Conservation (phyloP, 1,140 invertebrate species). For the Hycleus cichorii region DNA sequence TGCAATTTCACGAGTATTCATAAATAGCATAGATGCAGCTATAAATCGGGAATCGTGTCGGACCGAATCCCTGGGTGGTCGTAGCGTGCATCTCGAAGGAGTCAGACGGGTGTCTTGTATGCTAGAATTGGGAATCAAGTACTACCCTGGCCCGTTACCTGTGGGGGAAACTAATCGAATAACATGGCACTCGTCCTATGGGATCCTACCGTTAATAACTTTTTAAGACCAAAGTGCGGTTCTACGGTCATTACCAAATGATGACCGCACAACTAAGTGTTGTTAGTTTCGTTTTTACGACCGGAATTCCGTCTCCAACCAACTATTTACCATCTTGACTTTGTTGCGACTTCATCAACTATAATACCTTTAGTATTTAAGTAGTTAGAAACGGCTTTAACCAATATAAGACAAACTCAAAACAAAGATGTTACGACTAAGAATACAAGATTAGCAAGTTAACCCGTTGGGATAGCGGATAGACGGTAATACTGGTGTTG, state of each 20-base stretch:
- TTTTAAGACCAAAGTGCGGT: slow-evolving; percentile 4
- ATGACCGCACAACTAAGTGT: slow-evolving; percentile 3
- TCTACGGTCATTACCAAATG: slow-evolving; percentile 11
- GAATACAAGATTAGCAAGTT: slow-evolving; percentile 18
- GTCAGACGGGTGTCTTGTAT: slow-evolving; percentile 9
- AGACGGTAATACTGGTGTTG: neutral
- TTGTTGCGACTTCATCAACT: slow-evolving; percentile 3
- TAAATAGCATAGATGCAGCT: slow-evolving; percentile 21
- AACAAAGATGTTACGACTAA: slow-evolving; percentile 9
- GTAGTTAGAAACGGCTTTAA: slow-evolving; percentile 8
- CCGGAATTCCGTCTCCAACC: neutral
- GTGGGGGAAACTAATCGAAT: slow-evolving; percentile 10
- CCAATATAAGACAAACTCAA: slow-evolving; percentile 4
- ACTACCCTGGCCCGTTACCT: slow-evolving; percentile 2
- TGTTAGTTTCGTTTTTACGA: slow-evolving; percentile 14
- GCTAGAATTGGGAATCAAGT: neutral
- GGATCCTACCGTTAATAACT: slow-evolving; percentile 5
- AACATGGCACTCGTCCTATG: neutral
- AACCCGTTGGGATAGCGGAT: slow-evolving; percentile 18
- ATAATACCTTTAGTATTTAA: slow-evolving; percentile 5
- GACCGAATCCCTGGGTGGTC: slow-evolving; percentile 20
- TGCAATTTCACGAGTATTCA: slow-evolving; percentile 24
- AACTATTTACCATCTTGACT: slow-evolving; percentile 11
- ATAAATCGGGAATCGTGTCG: slow-evolving; percentile 23
- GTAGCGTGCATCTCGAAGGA: slow-evolving; percentile 18